phyloP scores from a whole-genome alignment of 2,888 invertebrate genomes.

The Microctonus brassicae region DNA sequence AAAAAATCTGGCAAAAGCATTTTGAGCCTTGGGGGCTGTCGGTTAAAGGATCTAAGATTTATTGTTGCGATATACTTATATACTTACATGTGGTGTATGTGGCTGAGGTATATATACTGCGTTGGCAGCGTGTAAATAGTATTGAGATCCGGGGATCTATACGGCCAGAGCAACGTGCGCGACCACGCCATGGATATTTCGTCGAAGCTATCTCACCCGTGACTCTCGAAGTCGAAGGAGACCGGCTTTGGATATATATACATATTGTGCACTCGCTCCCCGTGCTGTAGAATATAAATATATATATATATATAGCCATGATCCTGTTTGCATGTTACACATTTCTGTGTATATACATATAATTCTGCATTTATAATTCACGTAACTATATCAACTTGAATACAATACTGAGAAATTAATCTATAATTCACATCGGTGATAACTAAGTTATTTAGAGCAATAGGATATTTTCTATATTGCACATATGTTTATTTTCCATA shows the following conservation, averaged over 20 bases:
- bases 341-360: neutral
- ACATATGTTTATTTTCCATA: constrained; percentile 34
- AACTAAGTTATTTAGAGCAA: constrained; percentile 53
- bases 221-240: constrained; percentile 13
- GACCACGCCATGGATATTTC: constrained; percentile 20
- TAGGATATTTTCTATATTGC: constrained; percentile 49
- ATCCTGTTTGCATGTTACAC: neutral
- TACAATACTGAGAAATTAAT: constrained; percentile 2
- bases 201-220: constrained; percentile 27
- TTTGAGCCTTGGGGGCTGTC: constrained; percentile 16
- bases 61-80: constrained; percentile 21
- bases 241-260: constrained; percentile 11
- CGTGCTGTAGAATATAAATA: too few species aligned
- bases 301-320: neutral
- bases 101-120: constrained; percentile 2
- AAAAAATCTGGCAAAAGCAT: neutral
- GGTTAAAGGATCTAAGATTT: constrained; percentile 28
- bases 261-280: neutral
- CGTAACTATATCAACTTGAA: constrained; percentile 7
- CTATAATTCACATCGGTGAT: constrained; percentile 14
- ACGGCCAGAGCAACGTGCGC: constrained; percentile 4
- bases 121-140: constrained; percentile 26
- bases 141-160: constrained; percentile 27
- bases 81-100: neutral
- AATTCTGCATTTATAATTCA: neutral